A percentile compares a stretch with the other conserved stretches of the same genome.
These are phyloP conservation scores for Danio jaintianensis DNA, from an alignment of 2,797 vertebrate species.

Conservation along the genomic window DNA sequence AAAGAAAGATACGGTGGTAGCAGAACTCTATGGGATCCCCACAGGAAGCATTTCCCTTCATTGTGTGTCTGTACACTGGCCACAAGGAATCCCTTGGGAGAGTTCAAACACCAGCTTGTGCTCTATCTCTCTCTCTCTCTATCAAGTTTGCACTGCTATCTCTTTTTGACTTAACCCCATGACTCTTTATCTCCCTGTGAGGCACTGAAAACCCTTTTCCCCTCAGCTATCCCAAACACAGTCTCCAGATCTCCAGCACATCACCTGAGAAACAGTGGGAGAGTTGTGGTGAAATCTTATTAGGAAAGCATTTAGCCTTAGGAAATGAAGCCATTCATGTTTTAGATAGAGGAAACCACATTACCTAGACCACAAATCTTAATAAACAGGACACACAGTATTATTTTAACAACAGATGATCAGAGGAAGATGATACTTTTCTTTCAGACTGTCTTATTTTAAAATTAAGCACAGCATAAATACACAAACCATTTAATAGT, in stretches of 20 bases:
- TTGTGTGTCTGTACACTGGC: constrained; percentile 57
- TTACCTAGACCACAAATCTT: background rate
- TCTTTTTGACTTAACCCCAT: background rate
- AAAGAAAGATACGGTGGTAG: constrained; percentile 46
- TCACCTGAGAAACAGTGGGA: background rate
- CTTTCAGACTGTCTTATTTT: background rate
- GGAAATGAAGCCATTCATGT: background rate
- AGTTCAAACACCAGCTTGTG: constrained; percentile 27
- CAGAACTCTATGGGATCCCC: constrained; percentile 55
- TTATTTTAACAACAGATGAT: background rate
- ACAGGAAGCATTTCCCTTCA: constrained; percentile 64
- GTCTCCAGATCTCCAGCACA: background rate
- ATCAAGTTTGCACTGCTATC: background rate
- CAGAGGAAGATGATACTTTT: background rate
- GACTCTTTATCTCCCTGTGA: constrained; percentile 10
- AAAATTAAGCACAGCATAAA: background rate
- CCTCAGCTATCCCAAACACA: background rate
- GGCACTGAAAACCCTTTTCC: background rate
- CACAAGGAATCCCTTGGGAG: constrained; percentile 40
- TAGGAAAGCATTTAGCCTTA: constrained; percentile 4
- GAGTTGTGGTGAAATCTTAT: background rate
- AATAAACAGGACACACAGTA: background rate
- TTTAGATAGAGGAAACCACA: background rate
- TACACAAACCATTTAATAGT: background rate
- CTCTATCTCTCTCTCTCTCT: constrained; percentile 1